A percentile compares a stretch with the other conserved stretches of the same genome.
Conservation (phyloP, 2,113 vertebrate species). For the Sceloporus tristichus region DNA sequence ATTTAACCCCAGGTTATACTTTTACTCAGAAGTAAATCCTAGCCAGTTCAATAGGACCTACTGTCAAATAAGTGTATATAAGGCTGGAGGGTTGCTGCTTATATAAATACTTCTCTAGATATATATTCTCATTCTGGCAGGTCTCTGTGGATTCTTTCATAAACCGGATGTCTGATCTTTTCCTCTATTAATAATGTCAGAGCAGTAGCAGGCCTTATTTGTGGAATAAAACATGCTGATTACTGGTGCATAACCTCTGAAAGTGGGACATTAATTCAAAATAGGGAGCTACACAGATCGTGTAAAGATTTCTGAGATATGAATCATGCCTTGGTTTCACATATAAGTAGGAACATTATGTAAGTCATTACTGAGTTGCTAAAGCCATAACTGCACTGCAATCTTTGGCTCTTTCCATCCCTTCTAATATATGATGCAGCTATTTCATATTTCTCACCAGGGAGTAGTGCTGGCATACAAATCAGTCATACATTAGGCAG, state of each 20-base stretch:
- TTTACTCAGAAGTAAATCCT: background rate
- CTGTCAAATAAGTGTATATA: background rate
- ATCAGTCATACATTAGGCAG: conserved; percentile 68
- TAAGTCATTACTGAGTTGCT: conserved; percentile 63
- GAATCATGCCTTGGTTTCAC: conserved; percentile 69
- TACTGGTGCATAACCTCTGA: conserved; percentile 52
- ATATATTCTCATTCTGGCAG: conserved; percentile 13
- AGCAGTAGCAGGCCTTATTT: conserved; percentile 55
- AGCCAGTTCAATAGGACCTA: background rate
- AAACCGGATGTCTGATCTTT: conserved; percentile 45
- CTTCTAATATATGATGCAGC: conserved; percentile 65
- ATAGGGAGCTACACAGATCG: conserved; percentile 54
- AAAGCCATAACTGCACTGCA: conserved; percentile 58
- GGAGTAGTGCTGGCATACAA: conserved; percentile 68
- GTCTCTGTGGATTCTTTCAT: conserved; percentile 11
- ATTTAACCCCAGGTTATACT: background rate
- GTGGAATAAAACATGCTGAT: conserved; percentile 49
- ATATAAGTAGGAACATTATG: conserved; percentile 70
- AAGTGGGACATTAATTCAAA: conserved; percentile 62
- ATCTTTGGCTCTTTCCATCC: conserved; percentile 68
- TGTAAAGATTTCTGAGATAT: conserved; percentile 68
- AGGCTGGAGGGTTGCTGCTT: background rate
- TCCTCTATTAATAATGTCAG: conserved; percentile 51
- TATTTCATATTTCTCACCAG: conserved; percentile 72
- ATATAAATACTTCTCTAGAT: conserved; percentile 6